Evolutionary conservation across 2,113 vertebrate species (phyloP).

Genomic region (Hystrix brachyura): DNA sequence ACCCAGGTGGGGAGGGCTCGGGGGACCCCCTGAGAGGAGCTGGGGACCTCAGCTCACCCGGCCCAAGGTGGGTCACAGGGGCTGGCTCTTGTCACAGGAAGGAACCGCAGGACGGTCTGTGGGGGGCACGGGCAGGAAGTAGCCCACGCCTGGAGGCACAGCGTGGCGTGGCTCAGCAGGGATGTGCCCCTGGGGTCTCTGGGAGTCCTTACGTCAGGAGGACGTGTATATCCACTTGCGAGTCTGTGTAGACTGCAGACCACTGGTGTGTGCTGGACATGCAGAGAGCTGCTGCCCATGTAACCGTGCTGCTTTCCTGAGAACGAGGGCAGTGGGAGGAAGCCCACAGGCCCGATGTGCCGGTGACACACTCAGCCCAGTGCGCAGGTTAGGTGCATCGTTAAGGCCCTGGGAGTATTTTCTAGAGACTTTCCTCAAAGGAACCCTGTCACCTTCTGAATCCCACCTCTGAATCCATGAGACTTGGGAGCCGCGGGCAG

Average conservation of each 20-base stretch:
- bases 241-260: neutral
- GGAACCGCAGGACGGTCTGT: neutral
- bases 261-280: neutral
- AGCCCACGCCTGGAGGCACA: too few species aligned
- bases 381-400: neutral
- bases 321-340: neutral
- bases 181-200: neutral
- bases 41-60: neutral
- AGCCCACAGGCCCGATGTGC: neutral
- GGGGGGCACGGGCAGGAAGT: neutral
- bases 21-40: neutral
- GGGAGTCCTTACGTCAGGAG: neutral
- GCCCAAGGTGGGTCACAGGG: neutral
- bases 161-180: neutral
- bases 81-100: neutral
- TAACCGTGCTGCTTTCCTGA: neutral
- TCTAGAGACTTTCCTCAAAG: neutral
- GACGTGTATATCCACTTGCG: neutral
- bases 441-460: neutral
- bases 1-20: neutral
- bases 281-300: neutral
- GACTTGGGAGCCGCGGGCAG: neutral
- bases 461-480: neutral
- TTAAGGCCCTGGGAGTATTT: neutral
- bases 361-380: neutral